Percentiles rank a stretch among this genome's conserved stretches.
Conservation (phyloP, 2,113 vertebrate species). For the Apteryx mantelli region DNA sequence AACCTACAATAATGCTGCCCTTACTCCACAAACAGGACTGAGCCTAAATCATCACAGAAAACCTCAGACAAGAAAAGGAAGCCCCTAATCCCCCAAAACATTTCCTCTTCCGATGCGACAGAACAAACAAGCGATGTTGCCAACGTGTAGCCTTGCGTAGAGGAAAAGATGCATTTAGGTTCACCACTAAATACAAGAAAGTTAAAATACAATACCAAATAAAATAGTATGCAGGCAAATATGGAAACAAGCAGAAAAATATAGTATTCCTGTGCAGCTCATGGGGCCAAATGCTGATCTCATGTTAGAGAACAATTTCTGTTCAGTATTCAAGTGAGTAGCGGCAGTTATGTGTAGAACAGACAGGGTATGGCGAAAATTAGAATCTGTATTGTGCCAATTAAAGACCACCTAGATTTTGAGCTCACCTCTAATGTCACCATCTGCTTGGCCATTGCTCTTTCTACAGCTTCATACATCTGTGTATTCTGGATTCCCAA, state of each 20-base stretch:
- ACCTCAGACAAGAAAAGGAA: conserved; percentile 28
- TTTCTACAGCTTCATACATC: conserved; percentile 97
- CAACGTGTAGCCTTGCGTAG: background rate
- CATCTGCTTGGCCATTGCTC: conserved; percentile 97
- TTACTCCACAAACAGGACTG: background rate
- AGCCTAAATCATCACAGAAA: conserved; percentile 48
- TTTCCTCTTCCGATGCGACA: background rate
- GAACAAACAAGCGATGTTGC: background rate
- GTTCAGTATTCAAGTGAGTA: background rate
- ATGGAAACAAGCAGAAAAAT: background rate
- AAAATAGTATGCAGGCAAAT: background rate
- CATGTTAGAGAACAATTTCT: background rate
- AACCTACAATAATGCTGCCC: background rate
- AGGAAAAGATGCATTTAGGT: background rate
- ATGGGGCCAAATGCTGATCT: background rate
- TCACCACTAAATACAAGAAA: background rate
- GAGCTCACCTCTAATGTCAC: conserved; percentile 95
- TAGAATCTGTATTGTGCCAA: background rate
- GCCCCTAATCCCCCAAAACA: background rate
- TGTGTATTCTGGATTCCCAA: conserved; percentile 98
- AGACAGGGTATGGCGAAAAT: background rate
- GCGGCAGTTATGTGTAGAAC: background rate
- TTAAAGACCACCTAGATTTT: conserved; percentile 20
- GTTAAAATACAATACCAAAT: background rate
- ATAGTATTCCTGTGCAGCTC: background rate